Evolutionary conservation across 1,140 invertebrate genomes (phyloP), one percentile per base, ranked within the genome.

Genomic region (Lethocerus indicus): DNA sequence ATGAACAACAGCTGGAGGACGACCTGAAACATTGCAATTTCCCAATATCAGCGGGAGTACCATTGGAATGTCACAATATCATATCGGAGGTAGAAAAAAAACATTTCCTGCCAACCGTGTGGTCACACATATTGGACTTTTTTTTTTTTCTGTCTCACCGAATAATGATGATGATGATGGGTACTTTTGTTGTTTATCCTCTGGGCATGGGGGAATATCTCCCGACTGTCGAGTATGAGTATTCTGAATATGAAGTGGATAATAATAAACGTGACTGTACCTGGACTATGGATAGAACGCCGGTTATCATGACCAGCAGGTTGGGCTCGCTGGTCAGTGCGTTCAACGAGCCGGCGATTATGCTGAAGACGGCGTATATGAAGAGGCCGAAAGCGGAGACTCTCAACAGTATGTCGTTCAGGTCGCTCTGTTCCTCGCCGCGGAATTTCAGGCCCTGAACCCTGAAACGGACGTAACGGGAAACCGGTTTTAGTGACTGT

Each of bases 1-100:
- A 97, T 93, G 67, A 96, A 96, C 20, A 96, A 70, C 64, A 94
- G 76, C 68, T 98, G 93, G 1, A 92, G 68, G 9, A 90, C 77
- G 23, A 91, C 87, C 77, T 87, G 66, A 6, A 51, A 44, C 14
- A 6, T 24, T 42, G 5, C 5, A 41, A 21, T 4, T 3, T n/a
- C n/a, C n/a, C n/a, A n/a, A n/a, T n/a, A n/a, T n/a, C n/a, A n/a
- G n/a, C n/a, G n/a, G n/a, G n/a, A n/a, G n/a, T n/a, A n/a, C n/a
- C n/a, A n/a, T n/a, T n/a, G n/a, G n/a, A n/a, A n/a, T n/a, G n/a
- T n/a, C n/a, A n/a, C n/a, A n/a, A n/a, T n/a, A n/a, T n/a, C n/a
- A n/a, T n/a, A n/a, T n/a, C n/a, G n/a, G n/a, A n/a, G n/a, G n/a
- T n/a, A n/a, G n/a, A n/a, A n/a, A n/a, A n/a, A n/a, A n/a, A n/a